Conservation (phyloP, 1,140 invertebrate genomes). For the Planococcus citri region DNA sequence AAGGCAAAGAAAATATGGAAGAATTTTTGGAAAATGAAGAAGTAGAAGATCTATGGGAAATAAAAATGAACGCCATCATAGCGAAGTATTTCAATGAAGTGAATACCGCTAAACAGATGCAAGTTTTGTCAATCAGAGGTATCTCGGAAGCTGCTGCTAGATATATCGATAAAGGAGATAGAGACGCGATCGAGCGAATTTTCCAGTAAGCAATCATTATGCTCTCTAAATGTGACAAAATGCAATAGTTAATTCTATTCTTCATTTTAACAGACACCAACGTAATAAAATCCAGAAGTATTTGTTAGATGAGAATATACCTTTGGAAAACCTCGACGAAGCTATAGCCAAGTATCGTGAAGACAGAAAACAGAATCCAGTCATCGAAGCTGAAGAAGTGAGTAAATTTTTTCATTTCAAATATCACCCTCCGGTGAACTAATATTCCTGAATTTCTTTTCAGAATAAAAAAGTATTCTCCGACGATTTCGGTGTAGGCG, state of each 20-base stretch:
- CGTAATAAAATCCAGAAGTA: conserved; percentile 25
- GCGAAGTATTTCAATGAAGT: conserved; percentile 27
- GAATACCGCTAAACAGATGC: conserved; percentile 22
- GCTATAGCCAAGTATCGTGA: conserved; percentile 22
- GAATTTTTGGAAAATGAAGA: conserved; percentile 23
- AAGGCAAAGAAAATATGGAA: conserved; percentile 20
- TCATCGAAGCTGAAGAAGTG: conserved; percentile 26
- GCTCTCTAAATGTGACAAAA: no score
- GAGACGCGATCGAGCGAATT: conserved; percentile 25
- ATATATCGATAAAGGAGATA: conserved; percentile 27
- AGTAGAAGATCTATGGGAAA: conserved; percentile 18
- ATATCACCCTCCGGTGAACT: background rate
- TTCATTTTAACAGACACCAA: conserved; percentile 26
- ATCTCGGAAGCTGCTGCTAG: conserved; percentile 26
- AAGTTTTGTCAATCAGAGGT: conserved; percentile 27
- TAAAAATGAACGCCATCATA: conserved; percentile 25
- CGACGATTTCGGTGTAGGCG: background rate
- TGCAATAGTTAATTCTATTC: no score
- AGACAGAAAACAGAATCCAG: background rate
- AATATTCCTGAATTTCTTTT: background rate
- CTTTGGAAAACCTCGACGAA: conserved; percentile 23
- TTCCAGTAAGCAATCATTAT: conserved; percentile 28
- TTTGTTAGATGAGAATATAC: conserved; percentile 21
- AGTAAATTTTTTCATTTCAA: background rate
- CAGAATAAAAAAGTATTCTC: background rate